These are phyloP conservation scores for Rhombomys opimus DNA, from an alignment of 2,113 vertebrate genomes.

Conservation along the genomic window DNA sequence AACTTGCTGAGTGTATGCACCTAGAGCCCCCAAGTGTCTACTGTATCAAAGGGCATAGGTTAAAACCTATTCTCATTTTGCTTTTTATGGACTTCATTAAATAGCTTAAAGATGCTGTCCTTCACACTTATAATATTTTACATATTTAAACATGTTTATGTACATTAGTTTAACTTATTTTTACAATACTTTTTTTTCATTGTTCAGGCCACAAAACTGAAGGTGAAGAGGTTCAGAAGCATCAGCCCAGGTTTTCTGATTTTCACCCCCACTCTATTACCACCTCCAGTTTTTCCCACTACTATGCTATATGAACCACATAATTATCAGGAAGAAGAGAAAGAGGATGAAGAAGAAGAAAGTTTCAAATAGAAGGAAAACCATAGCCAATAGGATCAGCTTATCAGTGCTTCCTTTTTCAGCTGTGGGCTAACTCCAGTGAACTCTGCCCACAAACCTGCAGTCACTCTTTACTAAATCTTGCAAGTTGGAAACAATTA, in stretches of 20 bases:
- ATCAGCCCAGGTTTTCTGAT: background rate
- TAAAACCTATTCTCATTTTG: background rate
- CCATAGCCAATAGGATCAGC: background rate
- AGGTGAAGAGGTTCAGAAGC: background rate
- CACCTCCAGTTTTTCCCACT: background rate
- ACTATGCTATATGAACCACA: background rate
- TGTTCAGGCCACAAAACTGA: background rate
- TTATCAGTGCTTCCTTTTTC: conserved; percentile 17
- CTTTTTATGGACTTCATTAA: background rate
- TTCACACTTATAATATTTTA: background rate
- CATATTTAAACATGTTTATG: background rate
- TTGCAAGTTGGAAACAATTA: background rate
- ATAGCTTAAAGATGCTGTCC: background rate
- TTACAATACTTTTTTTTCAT: background rate
- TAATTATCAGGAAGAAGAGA: background rate
- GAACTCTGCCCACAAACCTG: background rate
- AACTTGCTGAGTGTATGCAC: background rate
- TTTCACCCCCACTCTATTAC: background rate
- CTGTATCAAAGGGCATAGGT: background rate
- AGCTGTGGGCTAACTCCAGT: background rate
- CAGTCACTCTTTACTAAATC: background rate
- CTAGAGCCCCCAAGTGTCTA: background rate
- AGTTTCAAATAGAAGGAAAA: conserved; percentile 24
- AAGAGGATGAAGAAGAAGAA: background rate
- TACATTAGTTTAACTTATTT: conserved; percentile 35